Evolutionary conservation across 2,113 vertebrate genomes (phyloP).

Genomic region (Salvelinus fontinalis): DNA sequence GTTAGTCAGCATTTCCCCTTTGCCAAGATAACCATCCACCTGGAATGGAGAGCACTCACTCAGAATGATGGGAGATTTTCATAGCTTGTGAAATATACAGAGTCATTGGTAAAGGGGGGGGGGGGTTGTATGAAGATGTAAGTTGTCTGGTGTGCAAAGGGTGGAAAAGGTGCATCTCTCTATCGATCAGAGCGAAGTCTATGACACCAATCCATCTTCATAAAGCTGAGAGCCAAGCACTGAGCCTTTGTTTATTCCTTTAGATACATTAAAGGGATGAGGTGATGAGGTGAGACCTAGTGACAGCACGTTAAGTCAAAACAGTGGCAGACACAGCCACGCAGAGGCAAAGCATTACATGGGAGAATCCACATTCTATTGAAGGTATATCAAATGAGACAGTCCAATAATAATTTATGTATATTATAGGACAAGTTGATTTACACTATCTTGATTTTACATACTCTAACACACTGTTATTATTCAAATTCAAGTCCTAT

Average conservation of each 20-base stretch:
- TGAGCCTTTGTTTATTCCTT: too few relatives aligned
- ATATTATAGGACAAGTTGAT: neutral
- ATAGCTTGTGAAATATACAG: neutral
- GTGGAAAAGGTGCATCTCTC: too few relatives aligned
- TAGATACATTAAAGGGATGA: neutral
- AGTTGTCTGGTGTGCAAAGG: too few relatives aligned
- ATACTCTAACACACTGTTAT: neutral
- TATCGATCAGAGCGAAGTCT: too few relatives aligned
- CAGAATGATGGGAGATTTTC: neutral
- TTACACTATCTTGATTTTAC: neutral
- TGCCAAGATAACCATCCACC: too few relatives aligned
- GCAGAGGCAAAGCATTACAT: neutral
- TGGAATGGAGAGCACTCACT: constrained; percentile 4
- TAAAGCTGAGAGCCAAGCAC: too few relatives aligned
- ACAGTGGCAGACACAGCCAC: neutral
- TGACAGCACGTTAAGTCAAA: neutral
- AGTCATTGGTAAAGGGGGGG: neutral
- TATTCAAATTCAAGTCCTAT: neutral
- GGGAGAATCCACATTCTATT: neutral
- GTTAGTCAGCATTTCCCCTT: neutral
- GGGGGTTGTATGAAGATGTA: too few relatives aligned
- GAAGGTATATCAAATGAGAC: neutral
- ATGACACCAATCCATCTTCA: too few relatives aligned
- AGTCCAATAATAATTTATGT: neutral
- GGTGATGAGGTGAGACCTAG: neutral